A percentile compares a stretch with the other conserved stretches of the same genome.
These are phyloP conservation scores for Pterophyllum scalare DNA, from an alignment of 2,113 vertebrate genomes.

Conservation along the genomic window DNA sequence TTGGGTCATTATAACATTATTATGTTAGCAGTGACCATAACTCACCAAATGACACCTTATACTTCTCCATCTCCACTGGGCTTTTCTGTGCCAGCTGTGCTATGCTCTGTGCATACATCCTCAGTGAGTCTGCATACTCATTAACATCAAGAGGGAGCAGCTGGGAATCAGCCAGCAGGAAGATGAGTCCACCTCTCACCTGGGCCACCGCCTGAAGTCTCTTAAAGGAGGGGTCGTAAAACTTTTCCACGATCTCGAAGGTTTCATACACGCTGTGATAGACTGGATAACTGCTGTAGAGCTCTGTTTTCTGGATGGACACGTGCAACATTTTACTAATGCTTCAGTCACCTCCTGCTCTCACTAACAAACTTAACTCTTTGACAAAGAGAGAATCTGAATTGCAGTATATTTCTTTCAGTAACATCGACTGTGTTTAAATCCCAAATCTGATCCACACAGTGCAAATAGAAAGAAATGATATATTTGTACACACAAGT, in stretches of 20 bases:
- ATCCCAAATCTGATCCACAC: too few species aligned
- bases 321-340: slow-evolving; percentile 9
- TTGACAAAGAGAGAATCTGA: neutral
- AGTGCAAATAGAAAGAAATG: too few species aligned
- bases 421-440: neutral
- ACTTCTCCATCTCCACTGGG: slow-evolving; percentile 72
- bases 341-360: neutral
- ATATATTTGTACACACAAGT: too few species aligned
- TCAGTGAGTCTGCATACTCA: slow-evolving; percentile 87
- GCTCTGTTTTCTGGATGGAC: slow-evolving; percentile 85
- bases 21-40: neutral
- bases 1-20: neutral
- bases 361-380: neutral
- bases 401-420: neutral
- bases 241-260: slow-evolving; percentile 91
- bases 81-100: slow-evolving; percentile 81
- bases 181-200: slow-evolving; percentile 87
- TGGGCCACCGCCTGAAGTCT: slow-evolving; percentile 87
- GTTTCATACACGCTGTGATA: slow-evolving; percentile 97
- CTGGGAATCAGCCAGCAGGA: slow-evolving; percentile 87
- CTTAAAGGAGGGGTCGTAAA: slow-evolving; percentile 91
- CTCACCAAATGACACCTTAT: slow-evolving; percentile 91
- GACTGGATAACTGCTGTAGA: slow-evolving; percentile 92
- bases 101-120: slow-evolving; percentile 84
- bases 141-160: slow-evolving; percentile 88